These are phyloP conservation scores for Asobara japonica DNA, from an alignment of 1,140 invertebrate genomes.

Conservation along the genomic window DNA sequence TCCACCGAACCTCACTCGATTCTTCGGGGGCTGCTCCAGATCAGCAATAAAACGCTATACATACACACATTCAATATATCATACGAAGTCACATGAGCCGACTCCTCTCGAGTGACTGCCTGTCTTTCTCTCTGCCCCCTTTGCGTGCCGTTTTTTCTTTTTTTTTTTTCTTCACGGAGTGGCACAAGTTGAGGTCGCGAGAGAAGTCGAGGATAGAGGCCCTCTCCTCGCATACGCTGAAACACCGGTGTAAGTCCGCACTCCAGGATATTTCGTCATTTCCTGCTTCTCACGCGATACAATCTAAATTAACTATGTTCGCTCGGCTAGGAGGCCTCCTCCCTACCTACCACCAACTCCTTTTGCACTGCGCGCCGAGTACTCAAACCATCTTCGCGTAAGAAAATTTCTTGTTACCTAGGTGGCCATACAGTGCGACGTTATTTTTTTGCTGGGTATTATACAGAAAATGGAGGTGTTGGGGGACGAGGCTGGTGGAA, in stretches of 20 bases:
- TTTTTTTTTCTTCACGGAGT: neutral
- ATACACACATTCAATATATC: neutral
- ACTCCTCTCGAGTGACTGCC: neutral
- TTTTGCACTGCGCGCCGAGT: constrained; percentile 46
- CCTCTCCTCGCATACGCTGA: constrained; percentile 15
- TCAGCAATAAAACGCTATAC: too few species aligned
- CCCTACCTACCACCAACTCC: constrained; percentile 44
- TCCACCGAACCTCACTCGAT: too few species aligned
- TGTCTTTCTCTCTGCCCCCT: constrained; percentile 13
- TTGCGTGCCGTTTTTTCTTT: constrained; percentile 24
- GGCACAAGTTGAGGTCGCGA: constrained; percentile 37
- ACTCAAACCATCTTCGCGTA: constrained; percentile 32
- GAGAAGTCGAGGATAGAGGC: constrained; percentile 20
- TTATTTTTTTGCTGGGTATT: neutral
- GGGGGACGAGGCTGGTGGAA: neutral
- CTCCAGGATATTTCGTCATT: constrained; percentile 68
- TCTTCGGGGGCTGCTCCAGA: too few species aligned
- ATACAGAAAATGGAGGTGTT: neutral
- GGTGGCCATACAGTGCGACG: constrained; percentile 40
- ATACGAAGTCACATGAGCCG: neutral
- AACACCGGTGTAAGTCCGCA: constrained; percentile 61
- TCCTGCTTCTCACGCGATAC: constrained; percentile 69
- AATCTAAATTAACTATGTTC: constrained; percentile 69
- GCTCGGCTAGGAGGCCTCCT: constrained; percentile 63
- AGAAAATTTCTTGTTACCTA: constrained; percentile 65